Percentiles rank a stretch among this genome's conserved stretches.
Conservation (phyloP, 2,888 invertebrate species). For the Neocrepidodera transversa region DNA sequence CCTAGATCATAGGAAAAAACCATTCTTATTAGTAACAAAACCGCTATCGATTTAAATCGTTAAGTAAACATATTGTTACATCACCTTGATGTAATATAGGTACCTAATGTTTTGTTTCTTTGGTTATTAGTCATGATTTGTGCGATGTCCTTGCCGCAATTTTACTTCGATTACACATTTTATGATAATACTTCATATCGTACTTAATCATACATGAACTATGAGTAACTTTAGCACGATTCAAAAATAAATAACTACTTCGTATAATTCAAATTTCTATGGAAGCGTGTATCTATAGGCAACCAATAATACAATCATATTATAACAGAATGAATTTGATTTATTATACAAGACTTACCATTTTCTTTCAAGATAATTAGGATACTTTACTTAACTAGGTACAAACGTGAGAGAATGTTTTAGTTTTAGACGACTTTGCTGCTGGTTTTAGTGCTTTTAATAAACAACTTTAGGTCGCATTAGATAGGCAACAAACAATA, state of each 20-base stretch:
- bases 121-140: constrained; percentile 7
- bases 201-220: not conserved
- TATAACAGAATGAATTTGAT: too few relatives aligned
- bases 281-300: not conserved
- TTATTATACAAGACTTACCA: too few relatives aligned
- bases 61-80: constrained; percentile 13
- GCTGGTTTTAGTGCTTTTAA: too few relatives aligned
- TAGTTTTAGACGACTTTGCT: too few relatives aligned
- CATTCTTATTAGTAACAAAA: constrained; percentile 19
- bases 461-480: too few relatives aligned
- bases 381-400: too few relatives aligned
- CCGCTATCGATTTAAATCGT: constrained; percentile 14
- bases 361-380: too few relatives aligned
- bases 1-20: constrained; percentile 6
- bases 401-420: too few relatives aligned
- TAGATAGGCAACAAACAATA: too few relatives aligned
- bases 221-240: not conserved
- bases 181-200: constrained; percentile 8
- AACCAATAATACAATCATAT: not conserved
- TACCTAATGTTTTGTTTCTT: constrained; percentile 10
- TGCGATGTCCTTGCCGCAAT: constrained; percentile 15
- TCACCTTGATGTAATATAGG: constrained; percentile 10
- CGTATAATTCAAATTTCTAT: too few relatives aligned
- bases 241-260: not conserved
- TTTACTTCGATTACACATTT: constrained; percentile 5